A percentile compares a stretch with the other conserved stretches of the same genome.
Evolutionary conservation across 2,888 invertebrate genomes (phyloP).

Genomic region (Pseudeuparius sepicola): DNA sequence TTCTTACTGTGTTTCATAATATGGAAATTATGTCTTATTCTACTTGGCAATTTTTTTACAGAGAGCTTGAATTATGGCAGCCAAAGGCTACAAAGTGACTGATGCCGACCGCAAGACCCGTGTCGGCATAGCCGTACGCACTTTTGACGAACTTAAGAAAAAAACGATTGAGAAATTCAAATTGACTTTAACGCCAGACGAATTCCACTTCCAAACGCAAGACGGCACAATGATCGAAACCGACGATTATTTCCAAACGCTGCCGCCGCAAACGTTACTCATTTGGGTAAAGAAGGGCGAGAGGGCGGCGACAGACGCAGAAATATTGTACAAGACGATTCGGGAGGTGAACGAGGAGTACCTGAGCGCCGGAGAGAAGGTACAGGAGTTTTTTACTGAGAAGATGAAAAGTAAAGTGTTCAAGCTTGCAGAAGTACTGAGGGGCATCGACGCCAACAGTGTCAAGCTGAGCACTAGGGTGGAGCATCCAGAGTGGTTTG

Average conservation of each 20-base stretch:
- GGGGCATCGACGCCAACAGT: conserved; percentile 46
- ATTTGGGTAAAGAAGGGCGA: conserved; percentile 43
- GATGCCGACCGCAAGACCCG: conserved; percentile 56
- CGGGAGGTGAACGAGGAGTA: conserved; percentile 57
- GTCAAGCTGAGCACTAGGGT: conserved; percentile 47
- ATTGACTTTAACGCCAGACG: conserved; percentile 29
- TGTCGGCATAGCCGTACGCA: conserved; percentile 61
- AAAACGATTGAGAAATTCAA: conserved; percentile 56
- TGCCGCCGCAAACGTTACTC: conserved; percentile 66
- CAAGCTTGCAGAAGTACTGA: conserved; percentile 38
- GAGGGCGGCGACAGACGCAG: conserved; percentile 48
- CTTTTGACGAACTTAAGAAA: conserved; percentile 52
- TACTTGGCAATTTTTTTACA: too few relatives aligned
- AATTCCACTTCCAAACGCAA: conserved; percentile 36
- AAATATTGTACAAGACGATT: conserved; percentile 60
- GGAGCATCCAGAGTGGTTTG: conserved; percentile 71
- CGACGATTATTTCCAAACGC: conserved; percentile 65
- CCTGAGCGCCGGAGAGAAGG: conserved; percentile 58
- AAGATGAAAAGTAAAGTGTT: conserved; percentile 50
- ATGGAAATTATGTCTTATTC: too few relatives aligned
- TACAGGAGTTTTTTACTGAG: conserved; percentile 63
- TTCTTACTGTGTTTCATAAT: too few relatives aligned
- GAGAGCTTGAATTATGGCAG: conserved; percentile 38
- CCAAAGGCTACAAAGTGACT: conserved; percentile 64
- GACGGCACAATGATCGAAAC: conserved; percentile 65